phyloP scores from a whole-genome alignment of 2,113 vertebrate species.

The Murina feae region DNA sequence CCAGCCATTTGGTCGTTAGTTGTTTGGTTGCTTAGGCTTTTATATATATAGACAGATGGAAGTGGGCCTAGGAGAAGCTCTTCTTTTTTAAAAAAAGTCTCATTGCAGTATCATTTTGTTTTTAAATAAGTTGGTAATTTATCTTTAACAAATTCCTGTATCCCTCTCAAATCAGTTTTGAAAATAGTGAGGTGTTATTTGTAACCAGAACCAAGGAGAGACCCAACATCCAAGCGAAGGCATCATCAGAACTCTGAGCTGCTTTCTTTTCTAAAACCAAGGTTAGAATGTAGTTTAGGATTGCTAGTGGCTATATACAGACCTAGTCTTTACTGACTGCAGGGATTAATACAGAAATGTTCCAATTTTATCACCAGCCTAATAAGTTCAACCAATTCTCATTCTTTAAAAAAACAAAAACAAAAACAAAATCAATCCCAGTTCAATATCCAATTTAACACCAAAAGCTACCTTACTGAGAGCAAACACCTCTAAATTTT shows the following conservation, averaged over 20 bases:
- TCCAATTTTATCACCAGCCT: not conserved
- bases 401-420: not conserved
- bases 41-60: too few species aligned
- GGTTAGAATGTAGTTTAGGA: not conserved
- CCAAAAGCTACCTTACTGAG: not conserved
- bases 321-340: not conserved
- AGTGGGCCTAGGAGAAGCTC: not conserved
- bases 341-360: not conserved
- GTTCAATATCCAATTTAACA: not conserved
- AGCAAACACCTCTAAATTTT: slow-evolving; percentile 31
- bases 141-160: not conserved
- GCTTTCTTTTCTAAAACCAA: not conserved
- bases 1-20: too few species aligned
- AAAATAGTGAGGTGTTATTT: not conserved
- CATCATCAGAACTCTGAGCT: not conserved
- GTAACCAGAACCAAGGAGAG: not conserved
- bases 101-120: not conserved
- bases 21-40: too few species aligned
- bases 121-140: not conserved
- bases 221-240: not conserved
- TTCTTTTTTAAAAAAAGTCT: not conserved
- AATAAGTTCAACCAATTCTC: not conserved
- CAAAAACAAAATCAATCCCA: not conserved
- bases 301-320: not conserved
- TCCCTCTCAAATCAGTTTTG: not conserved